Conservation (phyloP, 2,888 invertebrate species). For the Drosophila austrosaltans region DNA sequence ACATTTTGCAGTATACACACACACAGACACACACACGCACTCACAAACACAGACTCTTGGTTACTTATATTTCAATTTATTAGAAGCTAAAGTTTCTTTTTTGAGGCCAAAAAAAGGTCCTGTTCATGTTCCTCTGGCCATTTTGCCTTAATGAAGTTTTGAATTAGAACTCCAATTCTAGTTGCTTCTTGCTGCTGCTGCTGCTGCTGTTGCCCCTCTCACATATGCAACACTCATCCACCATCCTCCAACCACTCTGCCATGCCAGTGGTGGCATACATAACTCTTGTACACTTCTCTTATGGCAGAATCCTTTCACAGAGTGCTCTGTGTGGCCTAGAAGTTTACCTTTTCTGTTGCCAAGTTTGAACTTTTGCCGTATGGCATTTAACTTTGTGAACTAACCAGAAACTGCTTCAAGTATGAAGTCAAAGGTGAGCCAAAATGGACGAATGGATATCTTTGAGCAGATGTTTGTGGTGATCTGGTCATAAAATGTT, state of each 20-base stretch:
- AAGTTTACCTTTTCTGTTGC: constrained; percentile 18
- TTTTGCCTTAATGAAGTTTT: constrained; percentile 68
- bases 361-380: constrained; percentile 46
- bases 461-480: constrained; percentile 16
- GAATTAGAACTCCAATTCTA: constrained; percentile 35
- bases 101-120: constrained; percentile 11
- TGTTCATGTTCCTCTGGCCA: constrained; percentile 35
- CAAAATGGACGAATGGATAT: constrained; percentile 3
- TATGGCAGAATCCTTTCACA: constrained; percentile 1
- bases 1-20: constrained; percentile 44
- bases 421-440: constrained; percentile 10
- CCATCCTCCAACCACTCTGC: background rate
- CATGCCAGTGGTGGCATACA: background rate
- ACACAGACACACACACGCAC: background rate
- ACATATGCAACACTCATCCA: constrained; percentile 5
- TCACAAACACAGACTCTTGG: constrained; percentile 43
- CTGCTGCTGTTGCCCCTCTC: background rate
- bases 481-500: constrained; percentile 6
- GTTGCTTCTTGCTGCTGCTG: constrained; percentile 12
- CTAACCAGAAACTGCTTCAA: constrained; percentile 11
- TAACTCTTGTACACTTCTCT: background rate
- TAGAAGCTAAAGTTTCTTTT: constrained; percentile 51
- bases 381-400: constrained; percentile 53
- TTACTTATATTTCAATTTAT: constrained; percentile 67
- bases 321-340: constrained; percentile 12